These are phyloP conservation scores for Cichladusa arquata DNA, from an alignment of 2,113 vertebrate species.

Conservation along the genomic window DNA sequence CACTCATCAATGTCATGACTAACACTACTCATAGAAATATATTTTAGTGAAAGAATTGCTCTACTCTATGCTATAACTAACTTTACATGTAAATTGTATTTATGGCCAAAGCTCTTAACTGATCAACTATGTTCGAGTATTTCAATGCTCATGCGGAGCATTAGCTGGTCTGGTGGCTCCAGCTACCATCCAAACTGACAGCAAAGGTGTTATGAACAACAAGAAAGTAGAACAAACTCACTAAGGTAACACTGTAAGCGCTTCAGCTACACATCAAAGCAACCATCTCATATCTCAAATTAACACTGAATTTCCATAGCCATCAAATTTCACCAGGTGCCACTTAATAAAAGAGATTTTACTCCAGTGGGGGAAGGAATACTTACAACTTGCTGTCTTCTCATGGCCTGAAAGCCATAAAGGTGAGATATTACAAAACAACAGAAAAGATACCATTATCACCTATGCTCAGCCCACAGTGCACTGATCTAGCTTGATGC, in stretches of 20 bases:
- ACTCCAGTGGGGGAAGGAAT: neutral
- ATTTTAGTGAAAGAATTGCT: neutral
- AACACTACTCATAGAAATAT: neutral
- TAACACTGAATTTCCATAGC: neutral
- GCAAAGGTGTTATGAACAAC: neutral
- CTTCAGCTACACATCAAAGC: neutral
- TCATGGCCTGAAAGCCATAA: neutral
- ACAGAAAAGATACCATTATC: neutral
- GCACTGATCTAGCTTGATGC: neutral
- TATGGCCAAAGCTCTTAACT: neutral
- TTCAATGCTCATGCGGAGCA: neutral
- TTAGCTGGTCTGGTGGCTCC: neutral
- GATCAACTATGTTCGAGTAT: neutral
- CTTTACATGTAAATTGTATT: neutral
- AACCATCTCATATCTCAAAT: neutral
- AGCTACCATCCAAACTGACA: neutral
- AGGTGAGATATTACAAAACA: neutral
- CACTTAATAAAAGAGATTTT: neutral
- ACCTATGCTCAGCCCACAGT: neutral
- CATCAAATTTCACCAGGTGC: neutral
- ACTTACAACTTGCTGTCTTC: neutral
- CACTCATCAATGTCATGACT: neutral
- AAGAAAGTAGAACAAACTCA: neutral
- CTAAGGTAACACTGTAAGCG: rapidly evolving
- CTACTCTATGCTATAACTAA: neutral